phyloP scores from a whole-genome alignment of 2,113 vertebrate species.

The Amphiprion percula region DNA sequence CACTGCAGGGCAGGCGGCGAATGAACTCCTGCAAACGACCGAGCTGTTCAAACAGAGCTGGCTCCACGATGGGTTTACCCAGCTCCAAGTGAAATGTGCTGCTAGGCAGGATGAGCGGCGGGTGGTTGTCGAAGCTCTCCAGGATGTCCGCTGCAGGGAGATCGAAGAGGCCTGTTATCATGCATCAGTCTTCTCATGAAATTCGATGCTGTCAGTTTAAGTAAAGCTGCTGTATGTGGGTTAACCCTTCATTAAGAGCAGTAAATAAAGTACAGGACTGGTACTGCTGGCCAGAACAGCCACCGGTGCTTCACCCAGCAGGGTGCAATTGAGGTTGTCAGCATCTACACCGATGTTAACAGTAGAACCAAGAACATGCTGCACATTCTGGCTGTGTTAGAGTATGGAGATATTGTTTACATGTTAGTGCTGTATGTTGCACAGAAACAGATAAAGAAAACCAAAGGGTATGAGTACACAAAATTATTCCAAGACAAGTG shows the following conservation, averaged over 20 bases:
- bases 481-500: too few species aligned
- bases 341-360: too few species aligned
- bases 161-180: neutral
- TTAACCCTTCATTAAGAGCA: slow-evolving; percentile 26
- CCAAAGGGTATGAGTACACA: too few species aligned
- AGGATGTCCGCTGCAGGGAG: slow-evolving; percentile 80
- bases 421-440: too few species aligned
- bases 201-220: neutral
- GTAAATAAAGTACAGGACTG: slow-evolving; percentile 3
- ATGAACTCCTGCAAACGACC: slow-evolving; percentile 72
- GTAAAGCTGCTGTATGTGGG: slow-evolving; percentile 19
- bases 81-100: slow-evolving; percentile 82
- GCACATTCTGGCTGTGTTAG: too few species aligned
- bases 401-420: too few species aligned
- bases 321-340: too few species aligned
- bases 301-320: neutral
- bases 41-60: slow-evolving; percentile 75
- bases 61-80: slow-evolving; percentile 73
- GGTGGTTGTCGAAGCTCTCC: slow-evolving; percentile 86
- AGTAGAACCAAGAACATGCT: too few species aligned
- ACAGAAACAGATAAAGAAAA: too few species aligned
- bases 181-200: neutral
- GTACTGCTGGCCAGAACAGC: slow-evolving; percentile 1
- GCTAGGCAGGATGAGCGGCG: slow-evolving; percentile 85
- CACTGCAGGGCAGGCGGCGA: slow-evolving; percentile 21